phyloP scores from a whole-genome alignment of 2,888 invertebrate species.

The Drosophila mimica region DNA sequence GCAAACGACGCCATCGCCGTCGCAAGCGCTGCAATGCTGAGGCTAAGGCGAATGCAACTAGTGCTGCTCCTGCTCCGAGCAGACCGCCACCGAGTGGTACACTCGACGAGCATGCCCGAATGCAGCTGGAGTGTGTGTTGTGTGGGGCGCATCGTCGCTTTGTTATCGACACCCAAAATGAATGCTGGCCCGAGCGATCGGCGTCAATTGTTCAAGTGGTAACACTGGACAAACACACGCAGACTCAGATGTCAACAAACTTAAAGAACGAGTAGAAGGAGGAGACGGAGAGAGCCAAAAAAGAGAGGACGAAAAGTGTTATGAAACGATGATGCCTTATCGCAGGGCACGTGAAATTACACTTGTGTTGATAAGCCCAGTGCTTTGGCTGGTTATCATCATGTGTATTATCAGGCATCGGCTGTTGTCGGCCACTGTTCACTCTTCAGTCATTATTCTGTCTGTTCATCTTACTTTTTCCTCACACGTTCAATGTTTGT shows the following conservation, averaged over 20 bases:
- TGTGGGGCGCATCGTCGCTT: slow-evolving; percentile 78
- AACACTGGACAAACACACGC: slow-evolving; percentile 16
- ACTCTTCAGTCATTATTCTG: slow-evolving; percentile 1
- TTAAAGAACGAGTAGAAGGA: neutral
- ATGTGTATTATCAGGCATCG: slow-evolving; percentile 40
- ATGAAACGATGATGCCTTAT: slow-evolving; percentile 36
- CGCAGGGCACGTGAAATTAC: slow-evolving; percentile 18
- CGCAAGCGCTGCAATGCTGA: slow-evolving; percentile 1
- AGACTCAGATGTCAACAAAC: neutral
- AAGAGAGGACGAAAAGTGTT: slow-evolving; percentile 8
- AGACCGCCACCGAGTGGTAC: neutral
- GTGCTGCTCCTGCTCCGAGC: neutral
- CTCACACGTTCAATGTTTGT: slow-evolving; percentile 38
- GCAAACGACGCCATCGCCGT: slow-evolving; percentile 16
- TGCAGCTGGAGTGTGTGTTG: slow-evolving; percentile 72
- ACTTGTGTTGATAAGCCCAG: slow-evolving; percentile 39
- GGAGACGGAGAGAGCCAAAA: neutral
- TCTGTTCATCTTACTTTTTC: neutral
- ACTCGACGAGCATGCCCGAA: slow-evolving; percentile 45
- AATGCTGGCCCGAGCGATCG: slow-evolving; percentile 83
- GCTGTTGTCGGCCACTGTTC: slow-evolving; percentile 30
- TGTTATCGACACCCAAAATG: slow-evolving; percentile 69
- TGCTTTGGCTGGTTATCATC: neutral
- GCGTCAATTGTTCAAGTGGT: slow-evolving; percentile 73
- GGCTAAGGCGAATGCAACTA: neutral